phyloP scores from a whole-genome alignment of 1,140 invertebrate species.

The Procambarus clarkii region DNA sequence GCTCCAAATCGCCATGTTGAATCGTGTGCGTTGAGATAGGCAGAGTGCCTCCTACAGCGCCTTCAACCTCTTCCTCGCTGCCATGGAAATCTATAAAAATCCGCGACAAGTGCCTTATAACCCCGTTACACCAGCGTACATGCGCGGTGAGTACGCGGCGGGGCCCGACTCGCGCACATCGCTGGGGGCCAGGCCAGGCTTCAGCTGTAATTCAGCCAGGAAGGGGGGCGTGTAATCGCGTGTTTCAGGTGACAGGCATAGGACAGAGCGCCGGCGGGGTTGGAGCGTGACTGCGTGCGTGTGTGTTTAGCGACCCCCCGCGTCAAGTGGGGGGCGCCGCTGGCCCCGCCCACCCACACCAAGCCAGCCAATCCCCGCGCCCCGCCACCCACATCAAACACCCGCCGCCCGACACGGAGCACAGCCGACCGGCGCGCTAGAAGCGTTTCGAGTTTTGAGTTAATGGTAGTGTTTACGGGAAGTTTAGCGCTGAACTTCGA shows the following conservation, averaged over 20 bases:
- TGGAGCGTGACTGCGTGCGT: conserved; percentile 61
- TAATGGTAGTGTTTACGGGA: conserved; percentile 68
- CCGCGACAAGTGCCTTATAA: too few relatives aligned
- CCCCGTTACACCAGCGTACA: conserved; percentile 27
- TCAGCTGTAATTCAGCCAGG: conserved; percentile 64
- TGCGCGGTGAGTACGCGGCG: conserved; percentile 34
- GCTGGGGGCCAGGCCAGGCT: background rate
- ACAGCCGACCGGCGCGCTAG: conserved; percentile 48
- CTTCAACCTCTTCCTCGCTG: too few relatives aligned
- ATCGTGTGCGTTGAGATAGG: conserved; percentile 25
- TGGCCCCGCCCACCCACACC: conserved; percentile 54
- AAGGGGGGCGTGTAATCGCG: conserved; percentile 66
- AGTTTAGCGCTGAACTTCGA: conserved; percentile 62
- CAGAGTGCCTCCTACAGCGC: conserved; percentile 29
- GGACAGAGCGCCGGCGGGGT: conserved; percentile 46
- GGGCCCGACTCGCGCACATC: background rate
- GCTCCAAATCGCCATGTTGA: conserved; percentile 58
- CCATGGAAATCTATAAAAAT: too few relatives aligned
- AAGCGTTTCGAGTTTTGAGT: conserved; percentile 68
- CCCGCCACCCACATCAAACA: conserved; percentile 49
- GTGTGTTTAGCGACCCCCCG: conserved; percentile 44
- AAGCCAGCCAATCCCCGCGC: conserved; percentile 57
- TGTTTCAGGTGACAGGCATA: conserved; percentile 65
- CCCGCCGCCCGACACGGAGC: conserved; percentile 51
- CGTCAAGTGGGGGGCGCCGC: conserved; percentile 46